A percentile compares a stretch with the other conserved stretches of the same genome.
These are phyloP conservation scores for Thunnus thynnus DNA, from an alignment of 2,113 vertebrate genomes.

Conservation along the genomic window DNA sequence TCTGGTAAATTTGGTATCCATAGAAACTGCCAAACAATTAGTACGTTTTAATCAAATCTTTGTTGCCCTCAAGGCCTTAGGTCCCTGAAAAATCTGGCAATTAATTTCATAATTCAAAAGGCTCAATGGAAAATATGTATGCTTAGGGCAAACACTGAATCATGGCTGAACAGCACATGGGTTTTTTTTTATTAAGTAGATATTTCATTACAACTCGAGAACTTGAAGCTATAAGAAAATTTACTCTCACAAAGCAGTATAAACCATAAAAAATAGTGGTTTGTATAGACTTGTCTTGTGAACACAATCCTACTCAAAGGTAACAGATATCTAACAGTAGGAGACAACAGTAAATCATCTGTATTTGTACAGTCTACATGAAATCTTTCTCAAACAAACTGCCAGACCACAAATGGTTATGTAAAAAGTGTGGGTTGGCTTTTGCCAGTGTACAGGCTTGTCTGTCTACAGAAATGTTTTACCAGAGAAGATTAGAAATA, in stretches of 20 bases:
- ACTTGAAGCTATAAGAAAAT: background rate
- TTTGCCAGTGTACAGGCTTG: no score
- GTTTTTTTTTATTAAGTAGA: no score
- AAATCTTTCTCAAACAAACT: no score
- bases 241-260: background rate
- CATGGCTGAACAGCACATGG: background rate
- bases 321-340: no score
- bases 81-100: background rate
- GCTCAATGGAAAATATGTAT: background rate
- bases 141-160: constrained; percentile 5
- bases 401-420: no score
- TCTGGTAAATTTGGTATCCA: no score
- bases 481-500: no score
- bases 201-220: background rate
- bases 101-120: background rate
- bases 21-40: no score
- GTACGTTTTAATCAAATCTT: background rate
- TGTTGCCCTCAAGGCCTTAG: background rate
- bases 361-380: no score
- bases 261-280: background rate
- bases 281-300: background rate
- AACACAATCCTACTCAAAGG: background rate
- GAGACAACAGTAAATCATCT: no score
- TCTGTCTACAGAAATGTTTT: no score
- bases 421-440: no score